Evolutionary conservation across 1,140 invertebrate species (phyloP), one percentile per base, ranked within the genome.

Genomic region (Tetramorium simillimum): DNA sequence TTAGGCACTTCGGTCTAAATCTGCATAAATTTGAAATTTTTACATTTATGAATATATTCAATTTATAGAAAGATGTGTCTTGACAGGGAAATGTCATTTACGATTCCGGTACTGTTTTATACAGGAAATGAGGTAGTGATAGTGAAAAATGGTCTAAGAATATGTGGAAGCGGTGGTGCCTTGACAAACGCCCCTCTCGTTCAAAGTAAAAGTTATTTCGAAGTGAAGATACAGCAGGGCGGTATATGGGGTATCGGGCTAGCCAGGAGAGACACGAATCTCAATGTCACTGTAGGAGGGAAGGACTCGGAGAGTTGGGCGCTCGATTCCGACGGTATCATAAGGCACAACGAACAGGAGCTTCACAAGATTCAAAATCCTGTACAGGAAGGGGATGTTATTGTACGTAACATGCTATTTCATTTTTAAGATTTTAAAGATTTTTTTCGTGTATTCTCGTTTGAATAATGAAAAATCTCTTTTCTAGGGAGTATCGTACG

Each of bases 171-270:
- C 40, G 99, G 99, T 37, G 99, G 98, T 89, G 98, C 98, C 0
- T 95, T 99, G 49, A 98, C 98, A 10, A 99, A 98, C 94, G 98
- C 98, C 37, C 99, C 99, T 0, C 94, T 99, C 70, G 97, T 98
- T 16, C 99, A 99, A 95, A 99, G 99, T 90, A 99, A 99, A 96
- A 98, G 99, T 18, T 99, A 99, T 95, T 99, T 99, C 96, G 99
- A 99, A 96, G 98, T 99, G 3, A 99, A 99, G 96, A 95, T 99
- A 85, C 99, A 99, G 95, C 99, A 99, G 94, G 97, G 97, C 91
- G 99, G 99, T 93, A 96, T 97, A 46, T 99, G 99, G 99, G 98
- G 98, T 12, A 96, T 99, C 43, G 99, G 99, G 9, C 94, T 99
- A 85, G 98, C 98, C 24, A 99, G 98, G 4, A 96, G 97, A 92